Evolutionary conservation across 2,797 vertebrate species (phyloP).

Genomic region (Naso thynnoides): DNA sequence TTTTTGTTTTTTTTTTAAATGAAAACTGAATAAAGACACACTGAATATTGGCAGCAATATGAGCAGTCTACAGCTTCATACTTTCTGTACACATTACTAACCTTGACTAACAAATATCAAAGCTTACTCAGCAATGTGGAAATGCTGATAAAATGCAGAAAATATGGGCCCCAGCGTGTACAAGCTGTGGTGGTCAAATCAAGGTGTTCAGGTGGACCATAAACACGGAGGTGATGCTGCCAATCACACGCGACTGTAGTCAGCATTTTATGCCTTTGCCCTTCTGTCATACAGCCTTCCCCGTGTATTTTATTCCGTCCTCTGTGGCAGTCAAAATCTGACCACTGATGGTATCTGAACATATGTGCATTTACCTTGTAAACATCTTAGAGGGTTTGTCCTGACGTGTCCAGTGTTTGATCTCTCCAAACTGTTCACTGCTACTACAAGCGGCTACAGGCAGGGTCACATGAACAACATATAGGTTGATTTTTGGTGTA

Average conservation of each 20-base stretch:
- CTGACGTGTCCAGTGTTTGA: neutral
- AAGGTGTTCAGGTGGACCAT: conserved; percentile 12
- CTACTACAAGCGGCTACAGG: neutral
- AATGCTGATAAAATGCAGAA: conserved; percentile 34
- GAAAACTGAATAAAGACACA: neutral
- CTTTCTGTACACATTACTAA: neutral
- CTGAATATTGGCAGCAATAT: neutral
- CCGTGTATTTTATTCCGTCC: neutral
- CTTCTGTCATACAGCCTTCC: conserved; percentile 34
- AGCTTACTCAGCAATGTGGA: neutral
- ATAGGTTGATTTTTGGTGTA: no score
- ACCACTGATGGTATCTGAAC: neutral
- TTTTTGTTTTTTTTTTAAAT: neutral
- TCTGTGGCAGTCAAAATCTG: neutral
- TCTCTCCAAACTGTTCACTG: neutral
- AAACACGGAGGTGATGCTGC: conserved; percentile 38
- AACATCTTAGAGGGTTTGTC: neutral
- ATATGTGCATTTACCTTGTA: neutral
- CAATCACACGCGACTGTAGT: conserved; percentile 54
- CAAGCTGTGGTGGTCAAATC: conserved; percentile 12
- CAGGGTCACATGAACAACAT: no score
- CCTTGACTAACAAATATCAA: conserved; percentile 15
- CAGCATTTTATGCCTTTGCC: conserved; percentile 61
- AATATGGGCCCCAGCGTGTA: neutral
- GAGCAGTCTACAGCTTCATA: neutral